These are phyloP conservation scores for Trichosurus vulpecula DNA, from an alignment of 2,797 vertebrate genomes.

Conservation along the genomic window DNA sequence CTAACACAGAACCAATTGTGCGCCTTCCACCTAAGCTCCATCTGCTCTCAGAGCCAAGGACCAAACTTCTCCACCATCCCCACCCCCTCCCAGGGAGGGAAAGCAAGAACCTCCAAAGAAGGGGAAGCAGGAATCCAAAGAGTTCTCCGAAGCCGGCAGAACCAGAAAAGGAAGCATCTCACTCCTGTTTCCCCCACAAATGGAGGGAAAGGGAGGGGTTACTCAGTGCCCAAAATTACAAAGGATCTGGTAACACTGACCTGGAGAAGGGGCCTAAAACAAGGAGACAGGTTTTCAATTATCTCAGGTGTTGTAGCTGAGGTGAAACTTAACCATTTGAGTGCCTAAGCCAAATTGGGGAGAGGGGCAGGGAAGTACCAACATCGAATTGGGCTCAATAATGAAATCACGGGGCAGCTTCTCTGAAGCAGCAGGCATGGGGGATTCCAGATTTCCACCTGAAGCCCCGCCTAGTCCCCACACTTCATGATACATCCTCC, in stretches of 20 bases:
- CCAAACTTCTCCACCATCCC: constrained; percentile 52
- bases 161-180: constrained; percentile 17
- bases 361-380: not conserved
- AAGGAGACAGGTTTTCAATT: not conserved
- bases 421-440: not conserved
- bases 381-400: not conserved
- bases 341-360: not conserved
- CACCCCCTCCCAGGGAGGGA: constrained; percentile 53
- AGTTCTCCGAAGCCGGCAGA: constrained; percentile 8
- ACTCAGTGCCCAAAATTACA: not conserved
- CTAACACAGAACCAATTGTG: constrained; percentile 1
- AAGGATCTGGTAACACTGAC: not conserved
- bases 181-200: not conserved
- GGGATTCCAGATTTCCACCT: not conserved
- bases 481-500: constrained; percentile 37
- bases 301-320: not conserved
- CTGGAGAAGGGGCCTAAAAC: not conserved
- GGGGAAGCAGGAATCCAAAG: not conserved
- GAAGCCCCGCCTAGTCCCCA: not conserved
- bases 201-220: not conserved
- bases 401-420: not conserved
- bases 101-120: constrained; percentile 28
- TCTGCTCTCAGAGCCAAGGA: constrained; percentile 42
- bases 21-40: constrained; percentile 39
- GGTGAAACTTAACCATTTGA: not conserved